phyloP scores from a whole-genome alignment of 2,797 vertebrate genomes.

The Molossus alvarezi region DNA sequence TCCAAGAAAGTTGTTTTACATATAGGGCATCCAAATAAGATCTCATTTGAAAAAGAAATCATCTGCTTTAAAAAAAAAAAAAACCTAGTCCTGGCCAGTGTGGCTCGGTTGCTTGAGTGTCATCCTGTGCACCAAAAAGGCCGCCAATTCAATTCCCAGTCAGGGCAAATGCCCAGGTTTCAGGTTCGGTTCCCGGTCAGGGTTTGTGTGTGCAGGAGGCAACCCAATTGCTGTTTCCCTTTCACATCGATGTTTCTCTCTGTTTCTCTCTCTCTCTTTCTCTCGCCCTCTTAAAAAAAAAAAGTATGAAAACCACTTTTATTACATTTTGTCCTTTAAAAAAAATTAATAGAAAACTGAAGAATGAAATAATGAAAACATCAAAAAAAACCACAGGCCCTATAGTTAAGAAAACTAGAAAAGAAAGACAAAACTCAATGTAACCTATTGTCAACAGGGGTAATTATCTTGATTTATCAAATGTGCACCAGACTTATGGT shows the following conservation, averaged over 20 bases:
- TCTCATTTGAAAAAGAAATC: not conserved
- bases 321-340: not conserved
- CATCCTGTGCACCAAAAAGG: too few relatives aligned
- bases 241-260: not conserved
- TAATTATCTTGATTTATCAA: not conserved
- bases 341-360: conserved; percentile 5
- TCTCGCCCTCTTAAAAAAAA: not conserved
- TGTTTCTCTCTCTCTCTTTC: not conserved
- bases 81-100: too few relatives aligned
- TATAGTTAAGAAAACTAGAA: conserved; percentile 30
- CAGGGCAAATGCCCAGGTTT: too few relatives aligned
- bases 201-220: too few relatives aligned
- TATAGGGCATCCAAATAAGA: not conserved
- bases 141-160: too few relatives aligned
- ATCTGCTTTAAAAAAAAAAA: not conserved
- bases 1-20: not conserved
- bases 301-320: not conserved
- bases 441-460: not conserved
- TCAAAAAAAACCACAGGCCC: not conserved
- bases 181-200: too few relatives aligned
- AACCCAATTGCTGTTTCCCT: too few relatives aligned
- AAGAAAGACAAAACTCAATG: not conserved
- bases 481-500: not conserved
- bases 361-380: not conserved
- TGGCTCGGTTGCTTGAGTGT: too few relatives aligned